These are phyloP conservation scores for Thomomys bottae DNA, from an alignment of 2,113 vertebrate genomes.

Conservation along the genomic window DNA sequence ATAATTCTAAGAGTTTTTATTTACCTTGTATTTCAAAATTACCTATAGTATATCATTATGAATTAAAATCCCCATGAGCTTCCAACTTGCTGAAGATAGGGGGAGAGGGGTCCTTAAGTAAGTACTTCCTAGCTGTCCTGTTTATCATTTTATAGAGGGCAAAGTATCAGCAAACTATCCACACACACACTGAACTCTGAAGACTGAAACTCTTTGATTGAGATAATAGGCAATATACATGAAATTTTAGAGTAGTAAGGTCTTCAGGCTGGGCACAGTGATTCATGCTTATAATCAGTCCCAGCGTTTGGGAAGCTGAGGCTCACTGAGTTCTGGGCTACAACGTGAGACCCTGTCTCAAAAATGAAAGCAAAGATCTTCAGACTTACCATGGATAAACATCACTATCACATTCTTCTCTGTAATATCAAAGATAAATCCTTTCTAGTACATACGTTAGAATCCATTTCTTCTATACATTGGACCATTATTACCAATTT, in stretches of 20 bases:
- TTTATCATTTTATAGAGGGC: neutral
- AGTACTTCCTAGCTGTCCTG: neutral
- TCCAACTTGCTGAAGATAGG: neutral
- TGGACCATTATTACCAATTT: neutral
- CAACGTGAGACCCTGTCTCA: neutral
- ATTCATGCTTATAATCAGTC: neutral
- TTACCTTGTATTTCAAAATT: conserved; percentile 21
- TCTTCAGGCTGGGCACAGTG: neutral
- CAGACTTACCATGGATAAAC: neutral
- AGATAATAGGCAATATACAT: neutral
- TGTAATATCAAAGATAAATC: neutral
- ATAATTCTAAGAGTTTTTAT: conserved; percentile 31
- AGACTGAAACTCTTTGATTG: conserved; percentile 9
- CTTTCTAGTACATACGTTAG: conserved; percentile 23
- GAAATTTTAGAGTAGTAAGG: conserved; percentile 47
- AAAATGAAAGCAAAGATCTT: neutral
- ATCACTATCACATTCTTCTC: conserved; percentile 14
- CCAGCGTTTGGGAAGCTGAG: neutral
- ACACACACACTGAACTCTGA: neutral
- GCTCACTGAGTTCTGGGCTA: neutral
- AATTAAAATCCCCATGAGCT: conserved; percentile 35
- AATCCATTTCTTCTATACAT: conserved; percentile 38
- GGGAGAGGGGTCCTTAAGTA: neutral
- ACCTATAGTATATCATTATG: conserved; percentile 25
- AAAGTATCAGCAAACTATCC: neutral